Evolutionary conservation across 2,113 vertebrate genomes (phyloP), one percentile per base, ranked within the genome.

Genomic region (Athene noctua): DNA sequence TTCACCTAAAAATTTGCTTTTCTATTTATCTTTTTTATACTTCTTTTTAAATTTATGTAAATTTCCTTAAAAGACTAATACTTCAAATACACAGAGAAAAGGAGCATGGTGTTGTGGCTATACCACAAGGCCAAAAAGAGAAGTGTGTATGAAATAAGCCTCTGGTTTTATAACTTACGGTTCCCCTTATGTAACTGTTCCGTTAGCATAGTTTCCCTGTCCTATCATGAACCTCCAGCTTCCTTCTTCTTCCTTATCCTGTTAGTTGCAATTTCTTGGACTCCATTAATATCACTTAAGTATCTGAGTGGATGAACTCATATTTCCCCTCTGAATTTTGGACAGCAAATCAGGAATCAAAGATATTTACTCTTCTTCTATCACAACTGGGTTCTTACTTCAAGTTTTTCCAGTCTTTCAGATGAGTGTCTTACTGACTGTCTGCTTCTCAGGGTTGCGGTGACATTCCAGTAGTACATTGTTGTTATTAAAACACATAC

Each of bases 171-270:
- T 62, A 87, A 75, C 61, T 71, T 85, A 71, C 0, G 0, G n/a
- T 90, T 92, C 14, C 52, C 26, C 11, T 81, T 54, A 72, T 3
- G 1, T 65, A 75, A 87, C 77, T 91, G 68, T 91, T 95, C 77
- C 2, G 1, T 66, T 67, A 32, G 40, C 3, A 1, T 36, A 75
- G 89, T 54, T 94, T 82, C 62, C 42, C 49, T 51, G 38, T 65
- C 71, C 59, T 94, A 94, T 89, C 94, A 72, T 16, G 84, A 84
- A 66, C 58, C 62, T 82, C 66, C 86, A 92, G 89, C 46, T 95
- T 95, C 84, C 86, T 92, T 82, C 44, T 91, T 84, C 88, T 91
- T 89, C 44, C 54, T 89, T 91, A 89, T 87, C 73, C 68, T 63
- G 49, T 70, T 38, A 80, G 46, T 15, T 80, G 40, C 29, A 70